A percentile compares a stretch with the other conserved stretches of the same genome.
Conservation (phyloP, 2,113 vertebrate genomes). For the Semicossyphus pulcher region DNA sequence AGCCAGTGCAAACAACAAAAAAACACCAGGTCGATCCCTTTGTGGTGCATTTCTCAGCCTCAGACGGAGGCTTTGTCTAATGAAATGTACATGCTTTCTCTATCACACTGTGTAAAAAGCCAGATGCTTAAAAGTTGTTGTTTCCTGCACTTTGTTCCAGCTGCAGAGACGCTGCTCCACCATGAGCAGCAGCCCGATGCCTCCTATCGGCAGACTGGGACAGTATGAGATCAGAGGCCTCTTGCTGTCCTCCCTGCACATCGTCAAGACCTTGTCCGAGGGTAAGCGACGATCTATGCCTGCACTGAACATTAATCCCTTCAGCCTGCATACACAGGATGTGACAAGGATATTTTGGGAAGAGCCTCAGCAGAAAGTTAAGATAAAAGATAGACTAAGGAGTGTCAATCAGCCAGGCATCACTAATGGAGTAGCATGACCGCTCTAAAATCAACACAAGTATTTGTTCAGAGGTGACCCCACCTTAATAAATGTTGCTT, state of each 20-base stretch:
- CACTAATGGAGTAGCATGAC: accelerated
- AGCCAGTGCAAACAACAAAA: no score
- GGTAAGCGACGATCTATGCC: conserved; percentile 80
- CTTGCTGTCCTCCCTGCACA: conserved; percentile 92
- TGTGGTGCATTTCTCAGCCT: no score
- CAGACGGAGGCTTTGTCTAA: no score
- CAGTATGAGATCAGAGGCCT: conserved; percentile 93
- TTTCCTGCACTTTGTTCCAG: conserved; percentile 24
- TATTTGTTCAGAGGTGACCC: not conserved
- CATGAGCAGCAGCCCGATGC: conserved; percentile 83
- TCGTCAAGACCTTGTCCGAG: conserved; percentile 93
- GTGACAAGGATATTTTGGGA: not conserved
- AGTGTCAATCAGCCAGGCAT: not conserved
- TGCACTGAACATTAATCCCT: not conserved
- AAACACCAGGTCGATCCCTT: no score
- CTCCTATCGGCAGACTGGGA: conserved; percentile 87
- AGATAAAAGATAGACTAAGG: no score
- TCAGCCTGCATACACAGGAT: not conserved
- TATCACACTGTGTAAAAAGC: no score
- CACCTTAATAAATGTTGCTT: not conserved
- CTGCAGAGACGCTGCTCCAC: conserved; percentile 76
- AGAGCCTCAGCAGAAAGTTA: not conserved
- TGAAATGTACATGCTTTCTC: no score
- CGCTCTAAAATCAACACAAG: not conserved
- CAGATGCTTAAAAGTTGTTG: no score